phyloP scores from a whole-genome alignment of 2,113 vertebrate species.

The Pelobates fuscus region DNA sequence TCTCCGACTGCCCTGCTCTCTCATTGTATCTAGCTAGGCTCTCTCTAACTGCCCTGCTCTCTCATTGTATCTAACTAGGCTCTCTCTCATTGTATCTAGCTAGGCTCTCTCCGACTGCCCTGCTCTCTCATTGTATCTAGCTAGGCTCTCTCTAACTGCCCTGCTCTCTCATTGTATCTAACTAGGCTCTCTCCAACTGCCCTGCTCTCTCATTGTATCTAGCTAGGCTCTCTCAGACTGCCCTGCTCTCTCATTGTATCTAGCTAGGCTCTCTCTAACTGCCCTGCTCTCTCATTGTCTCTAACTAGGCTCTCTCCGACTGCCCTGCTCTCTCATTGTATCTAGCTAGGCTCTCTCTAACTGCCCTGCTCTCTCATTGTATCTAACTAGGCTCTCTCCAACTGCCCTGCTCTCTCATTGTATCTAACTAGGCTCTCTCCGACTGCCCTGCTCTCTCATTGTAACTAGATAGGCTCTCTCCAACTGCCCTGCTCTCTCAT shows the following conservation, averaged over 20 bases:
- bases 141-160: background rate
- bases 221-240: background rate
- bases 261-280: background rate
- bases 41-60: background rate
- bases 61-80: background rate
- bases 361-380: background rate
- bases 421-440: background rate
- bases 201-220: background rate
- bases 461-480: background rate
- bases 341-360: background rate
- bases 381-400: no score
- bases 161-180: background rate
- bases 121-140: background rate
- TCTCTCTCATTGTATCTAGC: background rate
- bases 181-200: background rate
- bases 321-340: background rate
- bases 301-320: no score
- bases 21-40: background rate
- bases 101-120: no score
- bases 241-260: background rate
- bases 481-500: no score
- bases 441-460: background rate
- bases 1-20: background rate
- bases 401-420: background rate
- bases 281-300: no score